phyloP scores from a whole-genome alignment of 2,113 vertebrate genomes.

The Actinemys pallida region DNA sequence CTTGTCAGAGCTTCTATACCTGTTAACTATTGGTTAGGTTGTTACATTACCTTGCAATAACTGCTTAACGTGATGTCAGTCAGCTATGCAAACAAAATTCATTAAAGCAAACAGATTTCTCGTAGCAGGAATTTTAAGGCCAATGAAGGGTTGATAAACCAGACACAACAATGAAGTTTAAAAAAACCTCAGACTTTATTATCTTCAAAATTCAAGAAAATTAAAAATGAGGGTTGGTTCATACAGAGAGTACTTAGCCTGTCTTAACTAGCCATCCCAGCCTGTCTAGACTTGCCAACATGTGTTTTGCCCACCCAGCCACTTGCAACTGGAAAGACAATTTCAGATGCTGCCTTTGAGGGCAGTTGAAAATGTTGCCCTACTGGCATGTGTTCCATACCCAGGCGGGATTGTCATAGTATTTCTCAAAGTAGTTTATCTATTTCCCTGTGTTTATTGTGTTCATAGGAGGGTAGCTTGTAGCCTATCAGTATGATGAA shows the following conservation, averaged over 20 bases:
- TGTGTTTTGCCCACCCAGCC: neutral
- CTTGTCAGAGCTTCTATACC: constrained; percentile 71
- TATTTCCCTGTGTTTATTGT: neutral
- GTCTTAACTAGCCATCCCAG: neutral
- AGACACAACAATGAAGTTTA: constrained; percentile 10
- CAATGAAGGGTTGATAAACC: neutral
- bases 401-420: neutral
- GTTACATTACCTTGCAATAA: constrained; percentile 65
- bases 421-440: constrained; percentile 20
- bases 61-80: constrained; percentile 65
- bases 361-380: neutral
- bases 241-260: neutral
- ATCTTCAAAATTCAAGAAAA: neutral
- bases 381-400: neutral
- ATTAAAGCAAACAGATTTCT: constrained; percentile 63
- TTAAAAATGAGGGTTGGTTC: neutral
- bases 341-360: neutral
- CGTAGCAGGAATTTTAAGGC: constrained; percentile 1
- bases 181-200: neutral
- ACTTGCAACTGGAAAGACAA: fast-evolving
- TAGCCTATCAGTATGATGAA: constrained; percentile 41
- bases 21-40: constrained; percentile 71
- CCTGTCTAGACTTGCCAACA: neutral
- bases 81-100: constrained; percentile 71
- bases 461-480: neutral